These are phyloP conservation scores for Ganaspis brasiliensis DNA, from an alignment of 2,888 invertebrate species.

Conservation along the genomic window DNA sequence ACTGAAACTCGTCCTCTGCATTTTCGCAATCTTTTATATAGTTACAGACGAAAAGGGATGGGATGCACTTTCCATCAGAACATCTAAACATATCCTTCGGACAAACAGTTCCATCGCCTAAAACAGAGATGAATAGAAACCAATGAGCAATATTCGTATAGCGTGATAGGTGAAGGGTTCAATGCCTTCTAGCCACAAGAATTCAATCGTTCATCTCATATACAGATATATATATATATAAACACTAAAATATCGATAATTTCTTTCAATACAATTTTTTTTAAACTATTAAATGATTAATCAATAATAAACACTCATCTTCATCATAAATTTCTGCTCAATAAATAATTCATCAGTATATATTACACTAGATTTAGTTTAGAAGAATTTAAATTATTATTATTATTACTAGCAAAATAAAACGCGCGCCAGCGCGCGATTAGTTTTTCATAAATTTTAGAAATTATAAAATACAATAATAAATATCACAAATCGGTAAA, in stretches of 20 bases:
- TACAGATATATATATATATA: too few species aligned
- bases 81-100: conserved; percentile 91
- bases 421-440: too few species aligned
- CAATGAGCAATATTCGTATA: conserved; percentile 68
- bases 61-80: conserved; percentile 93
- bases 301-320: too few species aligned
- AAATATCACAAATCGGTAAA: too few species aligned
- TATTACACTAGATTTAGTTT: too few species aligned
- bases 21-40: conserved; percentile 96
- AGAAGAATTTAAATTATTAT: too few species aligned
- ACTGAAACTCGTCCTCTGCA: conserved; percentile 94
- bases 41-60: conserved; percentile 93
- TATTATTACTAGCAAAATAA: too few species aligned
- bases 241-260: background rate
- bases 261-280: conserved; percentile 11
- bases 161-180: conserved; percentile 79
- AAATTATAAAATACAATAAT: too few species aligned
- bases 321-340: too few species aligned
- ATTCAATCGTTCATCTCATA: conserved; percentile 56
- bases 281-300: too few species aligned
- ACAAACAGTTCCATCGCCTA: conserved; percentile 80
- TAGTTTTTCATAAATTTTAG: too few species aligned
- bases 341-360: too few species aligned
- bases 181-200: conserved; percentile 66
- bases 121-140: conserved; percentile 60